Percentiles rank a stretch among this genome's conserved stretches.
Conservation (phyloP, 1,140 invertebrate species). For the Helicoverpa armigera region DNA sequence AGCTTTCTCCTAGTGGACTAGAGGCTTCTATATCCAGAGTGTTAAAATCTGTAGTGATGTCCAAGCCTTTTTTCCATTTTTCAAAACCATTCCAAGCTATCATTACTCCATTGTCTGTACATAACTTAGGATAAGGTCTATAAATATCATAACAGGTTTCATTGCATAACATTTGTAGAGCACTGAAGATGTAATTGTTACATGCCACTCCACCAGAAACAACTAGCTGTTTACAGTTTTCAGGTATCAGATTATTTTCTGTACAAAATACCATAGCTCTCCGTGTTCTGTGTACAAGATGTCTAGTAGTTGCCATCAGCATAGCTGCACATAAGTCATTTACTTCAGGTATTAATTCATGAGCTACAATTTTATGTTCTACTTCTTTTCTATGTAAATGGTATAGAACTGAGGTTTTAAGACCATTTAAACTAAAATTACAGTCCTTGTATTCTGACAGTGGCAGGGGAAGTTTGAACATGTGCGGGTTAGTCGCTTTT, state of each 20-base stretch:
- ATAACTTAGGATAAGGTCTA: slow-evolving; percentile 93
- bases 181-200: slow-evolving; percentile 94
- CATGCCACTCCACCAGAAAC: slow-evolving; percentile 98
- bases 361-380: slow-evolving; percentile 86
- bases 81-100: slow-evolving; percentile 99
- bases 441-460: slow-evolving; percentile 87
- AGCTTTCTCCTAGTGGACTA: slow-evolving; percentile 74
- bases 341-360: slow-evolving; percentile 92
- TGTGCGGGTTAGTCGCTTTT: slow-evolving; percentile 89
- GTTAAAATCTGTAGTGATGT: slow-evolving; percentile 68
- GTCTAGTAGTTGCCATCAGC: slow-evolving; percentile 91
- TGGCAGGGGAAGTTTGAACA: slow-evolving; percentile 90
- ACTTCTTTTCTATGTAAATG: slow-evolving; percentile 75
- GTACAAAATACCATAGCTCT: slow-evolving; percentile 94
- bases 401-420: slow-evolving; percentile 74
- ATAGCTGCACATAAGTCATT: slow-evolving; percentile 95
- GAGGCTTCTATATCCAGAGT: slow-evolving; percentile 73
- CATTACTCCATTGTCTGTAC: slow-evolving; percentile 99
- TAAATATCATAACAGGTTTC: slow-evolving; percentile 90
- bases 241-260: slow-evolving; percentile 88
- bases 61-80: slow-evolving; percentile 85
- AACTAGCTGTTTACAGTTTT: slow-evolving; percentile 88
- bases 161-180: slow-evolving; percentile 90
- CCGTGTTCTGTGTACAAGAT: slow-evolving; percentile 94
- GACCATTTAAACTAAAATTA: slow-evolving; percentile 82